phyloP scores from a whole-genome alignment of 2,797 vertebrate species.

The Enteromius anoplus region DNA sequence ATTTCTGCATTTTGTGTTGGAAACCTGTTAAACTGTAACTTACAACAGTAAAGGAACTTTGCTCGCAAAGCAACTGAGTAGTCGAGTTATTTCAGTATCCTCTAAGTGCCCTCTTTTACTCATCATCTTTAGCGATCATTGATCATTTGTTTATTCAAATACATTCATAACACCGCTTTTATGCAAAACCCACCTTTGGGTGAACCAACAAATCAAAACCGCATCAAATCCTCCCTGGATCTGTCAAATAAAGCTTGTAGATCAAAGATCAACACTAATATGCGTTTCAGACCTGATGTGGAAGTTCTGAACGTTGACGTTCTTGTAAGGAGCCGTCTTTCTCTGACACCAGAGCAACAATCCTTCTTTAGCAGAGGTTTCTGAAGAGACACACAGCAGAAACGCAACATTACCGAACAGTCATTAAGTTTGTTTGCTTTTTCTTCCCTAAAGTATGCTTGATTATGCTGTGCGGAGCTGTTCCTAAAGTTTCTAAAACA shows the following conservation, averaged over 20 bases:
- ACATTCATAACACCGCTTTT: not conserved
- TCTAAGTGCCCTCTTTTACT: not conserved
- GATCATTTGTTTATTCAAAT: conserved; percentile 38
- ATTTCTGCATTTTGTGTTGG: not conserved
- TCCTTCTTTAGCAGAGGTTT: conserved; percentile 95
- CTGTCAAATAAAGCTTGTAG: not conserved
- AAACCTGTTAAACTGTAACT: not conserved
- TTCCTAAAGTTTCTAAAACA: not conserved
- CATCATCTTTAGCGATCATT: not conserved
- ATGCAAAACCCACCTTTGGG: conserved; percentile 16
- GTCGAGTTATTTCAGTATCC: not conserved
- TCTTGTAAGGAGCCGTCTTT: conserved; percentile 95
- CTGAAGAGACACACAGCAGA: conserved; percentile 66
- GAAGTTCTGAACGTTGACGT: conserved; percentile 98
- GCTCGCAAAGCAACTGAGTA: not conserved
- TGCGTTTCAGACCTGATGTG: conserved; percentile 85
- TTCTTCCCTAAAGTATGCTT: not conserved
- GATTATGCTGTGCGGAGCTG: not conserved
- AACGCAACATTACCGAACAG: not conserved
- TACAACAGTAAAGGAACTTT: not conserved
- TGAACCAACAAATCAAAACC: not conserved
- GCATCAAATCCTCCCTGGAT: not conserved
- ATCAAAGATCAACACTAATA: not conserved
- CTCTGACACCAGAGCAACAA: conserved; percentile 95
- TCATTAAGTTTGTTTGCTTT: not conserved